Evolutionary conservation across 2,797 vertebrate genomes (phyloP), one percentile per base, ranked within the genome.

Genomic region (Tachyglossus aculeatus): DNA sequence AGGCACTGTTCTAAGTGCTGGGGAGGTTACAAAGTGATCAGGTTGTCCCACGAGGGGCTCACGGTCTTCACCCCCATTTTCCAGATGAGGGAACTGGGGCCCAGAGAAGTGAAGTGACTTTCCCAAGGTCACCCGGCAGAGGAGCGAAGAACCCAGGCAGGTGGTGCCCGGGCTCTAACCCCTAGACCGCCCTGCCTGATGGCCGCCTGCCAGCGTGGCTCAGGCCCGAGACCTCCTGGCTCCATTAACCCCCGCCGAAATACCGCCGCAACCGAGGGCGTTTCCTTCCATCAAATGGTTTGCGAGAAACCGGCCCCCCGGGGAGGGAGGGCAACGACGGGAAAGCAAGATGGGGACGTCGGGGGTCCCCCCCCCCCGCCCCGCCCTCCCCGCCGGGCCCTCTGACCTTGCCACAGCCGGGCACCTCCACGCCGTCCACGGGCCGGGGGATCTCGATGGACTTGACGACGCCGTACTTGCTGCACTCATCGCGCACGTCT

Each of bases 391-490:
- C 19, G 74, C n/a, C n/a, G 39, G 34, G 29, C 5, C 14, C 16
- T 32, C 83, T 31, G 33, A 97, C 96, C 96, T 98, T 98, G 76
- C 96, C 96, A 0, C 96, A 97, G 75, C 96, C 96, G 0, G 96
- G 96, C 44, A 97, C 91, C 72, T 98, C 96, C 41, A 97, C 92
- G 15, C 96, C 96, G 2, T 97, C 96, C 12, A 97, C 95, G 0
- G 96, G 96, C 57, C 96, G 92, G 13, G 96, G 96, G 22, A 98
- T 97, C 92, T 98, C 96, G 7, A 97, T 96, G 89, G 96, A 96
- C 84, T 97, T 96, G 47, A 98, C 96, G 14, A 96, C 93, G 48
- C 96, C 96, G 1, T 97, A 97, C 83, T 98, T 98, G 93, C 96
- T 94, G 89, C 96, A 98, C 84, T 96, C 96, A 0, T 98, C 96